Evolutionary conservation across 2,797 vertebrate species (phyloP).

Genomic region (Dendrocincla fuliginosa): DNA sequence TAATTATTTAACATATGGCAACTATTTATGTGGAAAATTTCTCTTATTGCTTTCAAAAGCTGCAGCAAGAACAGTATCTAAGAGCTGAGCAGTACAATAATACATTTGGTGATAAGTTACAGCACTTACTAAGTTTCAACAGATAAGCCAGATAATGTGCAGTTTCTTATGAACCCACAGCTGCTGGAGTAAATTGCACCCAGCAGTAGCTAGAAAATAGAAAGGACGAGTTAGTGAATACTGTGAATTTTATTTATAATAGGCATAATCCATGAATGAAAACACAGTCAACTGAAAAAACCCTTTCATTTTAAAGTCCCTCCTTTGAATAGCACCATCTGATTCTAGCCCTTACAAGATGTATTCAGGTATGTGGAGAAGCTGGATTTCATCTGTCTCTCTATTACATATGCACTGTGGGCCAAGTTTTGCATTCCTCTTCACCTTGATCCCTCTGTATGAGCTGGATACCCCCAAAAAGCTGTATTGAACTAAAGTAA

Average conservation of each 20-base stretch:
- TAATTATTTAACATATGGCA: slow-evolving; percentile 25
- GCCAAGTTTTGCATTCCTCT: not conserved
- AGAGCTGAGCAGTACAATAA: not conserved
- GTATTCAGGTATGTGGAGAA: not conserved
- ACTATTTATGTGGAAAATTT: not conserved
- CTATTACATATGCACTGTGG: not conserved
- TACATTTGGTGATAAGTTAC: not conserved
- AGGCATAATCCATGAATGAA: not conserved
- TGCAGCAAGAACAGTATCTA: slow-evolving; percentile 11
- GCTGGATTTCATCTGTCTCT: not conserved
- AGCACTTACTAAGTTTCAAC: not conserved
- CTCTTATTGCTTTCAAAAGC: slow-evolving; percentile 57
- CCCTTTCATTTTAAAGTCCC: not conserved
- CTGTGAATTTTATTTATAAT: not conserved
- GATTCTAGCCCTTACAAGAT: not conserved
- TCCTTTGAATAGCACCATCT: not conserved
- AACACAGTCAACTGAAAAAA: not conserved
- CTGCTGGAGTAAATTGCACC: not conserved
- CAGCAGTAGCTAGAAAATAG: slow-evolving; percentile 2
- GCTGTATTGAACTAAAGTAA: not conserved
- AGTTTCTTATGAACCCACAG: not conserved
- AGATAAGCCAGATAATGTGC: not conserved
- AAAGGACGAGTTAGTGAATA: not conserved
- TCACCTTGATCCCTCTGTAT: not conserved
- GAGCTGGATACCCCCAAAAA: not conserved